Conservation (phyloP, 2,113 vertebrate species). For the Indri indri region DNA sequence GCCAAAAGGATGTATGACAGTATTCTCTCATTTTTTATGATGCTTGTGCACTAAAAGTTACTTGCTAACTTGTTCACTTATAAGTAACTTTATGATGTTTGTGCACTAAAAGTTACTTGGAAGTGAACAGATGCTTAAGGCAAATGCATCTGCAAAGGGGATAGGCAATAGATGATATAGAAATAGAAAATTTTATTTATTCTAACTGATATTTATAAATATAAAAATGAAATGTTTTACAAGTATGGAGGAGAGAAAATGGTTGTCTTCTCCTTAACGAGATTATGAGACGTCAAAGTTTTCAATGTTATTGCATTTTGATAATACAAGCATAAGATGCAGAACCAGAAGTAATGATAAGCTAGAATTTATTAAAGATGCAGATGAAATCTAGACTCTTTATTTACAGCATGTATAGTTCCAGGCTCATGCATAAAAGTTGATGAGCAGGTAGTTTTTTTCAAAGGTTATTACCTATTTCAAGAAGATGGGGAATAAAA, state of each 20-base stretch:
- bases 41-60: no score
- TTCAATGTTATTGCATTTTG: not conserved
- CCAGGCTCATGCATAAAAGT: not conserved
- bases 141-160: not conserved
- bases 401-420: not conserved
- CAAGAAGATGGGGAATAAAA: constrained; percentile 12
- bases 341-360: not conserved
- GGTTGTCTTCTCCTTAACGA: no score
- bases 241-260: no score
- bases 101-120: not conserved
- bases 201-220: no score
- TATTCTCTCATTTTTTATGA: not conserved
- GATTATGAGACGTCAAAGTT: no score
- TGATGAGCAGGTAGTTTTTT: not conserved
- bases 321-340: not conserved
- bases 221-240: no score
- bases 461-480: not conserved
- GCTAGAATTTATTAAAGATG: not conserved
- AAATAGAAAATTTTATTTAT: not conserved
- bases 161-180: not conserved
- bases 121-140: not conserved
- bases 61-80: no score
- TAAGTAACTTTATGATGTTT: not conserved
- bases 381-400: not conserved
- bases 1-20: not conserved